Evolutionary conservation across 2,888 invertebrate species (phyloP).

Genomic region (Nomada hirtipes): DNA sequence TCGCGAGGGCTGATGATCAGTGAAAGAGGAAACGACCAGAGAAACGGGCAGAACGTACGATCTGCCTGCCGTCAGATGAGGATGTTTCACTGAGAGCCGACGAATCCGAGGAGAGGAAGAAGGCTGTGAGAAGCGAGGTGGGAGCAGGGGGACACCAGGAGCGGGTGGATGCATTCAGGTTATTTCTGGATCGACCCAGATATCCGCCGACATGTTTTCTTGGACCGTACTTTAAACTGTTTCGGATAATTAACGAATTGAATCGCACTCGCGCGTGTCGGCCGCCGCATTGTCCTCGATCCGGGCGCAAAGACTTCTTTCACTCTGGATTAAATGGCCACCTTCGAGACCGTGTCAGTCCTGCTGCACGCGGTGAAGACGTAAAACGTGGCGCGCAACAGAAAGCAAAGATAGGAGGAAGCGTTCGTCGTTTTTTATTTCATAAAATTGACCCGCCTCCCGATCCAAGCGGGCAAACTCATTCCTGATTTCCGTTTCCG

Average conservation of each 20-base stretch:
- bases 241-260: constrained; percentile 81
- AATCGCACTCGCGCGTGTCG: constrained; percentile 68
- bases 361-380: not conserved
- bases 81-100: constrained; percentile 76
- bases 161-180: constrained; percentile 80
- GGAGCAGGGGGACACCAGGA: constrained; percentile 50
- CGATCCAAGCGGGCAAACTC: not conserved
- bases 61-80: constrained; percentile 52
- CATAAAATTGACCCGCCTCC: not conserved
- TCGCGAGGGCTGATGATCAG: constrained; percentile 16
- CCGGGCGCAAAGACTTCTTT: constrained; percentile 53
- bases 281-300: constrained; percentile 67
- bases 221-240: constrained; percentile 77
- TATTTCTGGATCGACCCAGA: constrained; percentile 82
- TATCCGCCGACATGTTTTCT: constrained; percentile 75
- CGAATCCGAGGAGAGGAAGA: constrained; percentile 58
- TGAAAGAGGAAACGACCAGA: not conserved
- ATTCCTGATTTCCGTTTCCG: not conserved
- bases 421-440: not conserved
- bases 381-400: not conserved
- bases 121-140: constrained; percentile 8
- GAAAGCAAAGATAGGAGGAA: too few relatives aligned
- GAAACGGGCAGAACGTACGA: constrained; percentile 7
- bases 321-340: constrained; percentile 39
- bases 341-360: not conserved